phyloP scores from a whole-genome alignment of 2,888 invertebrate genomes.

The Lepidocyrtoides sp. region DNA sequence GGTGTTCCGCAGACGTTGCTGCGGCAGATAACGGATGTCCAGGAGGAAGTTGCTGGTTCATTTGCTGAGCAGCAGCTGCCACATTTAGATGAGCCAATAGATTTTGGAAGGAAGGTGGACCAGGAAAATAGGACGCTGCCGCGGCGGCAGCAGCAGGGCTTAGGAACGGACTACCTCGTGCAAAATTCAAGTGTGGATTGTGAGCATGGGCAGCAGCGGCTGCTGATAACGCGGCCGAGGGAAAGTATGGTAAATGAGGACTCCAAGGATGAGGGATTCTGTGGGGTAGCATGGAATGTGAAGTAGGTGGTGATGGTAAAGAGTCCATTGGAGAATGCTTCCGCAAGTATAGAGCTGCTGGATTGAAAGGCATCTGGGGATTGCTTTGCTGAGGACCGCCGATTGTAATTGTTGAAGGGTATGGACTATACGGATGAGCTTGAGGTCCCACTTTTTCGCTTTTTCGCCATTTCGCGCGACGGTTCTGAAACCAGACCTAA shows the following conservation, averaged over 20 bases:
- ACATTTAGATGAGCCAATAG: conserved; percentile 91
- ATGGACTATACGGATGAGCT: conserved; percentile 96
- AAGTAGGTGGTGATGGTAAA: conserved; percentile 79
- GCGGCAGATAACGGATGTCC: conserved; percentile 77
- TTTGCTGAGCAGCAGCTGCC: conserved; percentile 84
- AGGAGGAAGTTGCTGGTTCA: conserved; percentile 81
- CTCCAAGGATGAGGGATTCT: conserved; percentile 87
- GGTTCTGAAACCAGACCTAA: conserved; percentile 66
- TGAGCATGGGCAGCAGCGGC: conserved; percentile 87
- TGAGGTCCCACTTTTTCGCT: conserved; percentile 95
- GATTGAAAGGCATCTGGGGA: conserved; percentile 93
- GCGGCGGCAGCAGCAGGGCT: conserved; percentile 89
- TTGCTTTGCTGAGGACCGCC: conserved; percentile 89
- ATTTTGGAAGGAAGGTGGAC: conserved; percentile 92
- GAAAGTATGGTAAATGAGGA: conserved; percentile 86
- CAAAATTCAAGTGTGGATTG: conserved; percentile 87
- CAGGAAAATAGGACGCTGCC: conserved; percentile 90
- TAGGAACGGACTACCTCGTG: conserved; percentile 82
- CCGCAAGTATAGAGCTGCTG: conserved; percentile 90
- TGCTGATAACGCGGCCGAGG: conserved; percentile 88
- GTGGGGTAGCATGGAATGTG: conserved; percentile 81
- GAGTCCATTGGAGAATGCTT: conserved; percentile 82
- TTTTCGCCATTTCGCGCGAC: conserved; percentile 95
- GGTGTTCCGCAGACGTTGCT: conserved; percentile 73
- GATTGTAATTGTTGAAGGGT: conserved; percentile 88